Conservation (phyloP, 2,888 invertebrate genomes). For the Aporophyla lueneburgensis region DNA sequence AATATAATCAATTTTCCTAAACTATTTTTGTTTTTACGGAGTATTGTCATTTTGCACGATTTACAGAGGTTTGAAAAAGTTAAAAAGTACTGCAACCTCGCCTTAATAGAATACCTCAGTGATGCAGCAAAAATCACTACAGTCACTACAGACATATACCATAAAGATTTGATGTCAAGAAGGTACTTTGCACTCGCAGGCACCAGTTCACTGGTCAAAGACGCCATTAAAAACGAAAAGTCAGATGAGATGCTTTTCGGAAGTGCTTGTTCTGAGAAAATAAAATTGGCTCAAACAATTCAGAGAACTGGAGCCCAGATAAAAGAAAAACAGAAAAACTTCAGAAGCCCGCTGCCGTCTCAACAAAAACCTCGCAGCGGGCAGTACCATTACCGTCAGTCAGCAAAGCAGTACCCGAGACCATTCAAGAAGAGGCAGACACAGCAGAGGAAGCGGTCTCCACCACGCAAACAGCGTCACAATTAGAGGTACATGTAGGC, state of each 20-base stretch:
- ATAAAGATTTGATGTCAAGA: neutral
- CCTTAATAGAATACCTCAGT: neutral
- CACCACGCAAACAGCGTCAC: too few relatives aligned
- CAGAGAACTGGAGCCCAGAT: conserved; percentile 9
- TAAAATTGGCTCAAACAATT: conserved; percentile 13
- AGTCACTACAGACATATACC: neutral
- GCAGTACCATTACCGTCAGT: conserved; percentile 11
- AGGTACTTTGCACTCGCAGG: conserved; percentile 1
- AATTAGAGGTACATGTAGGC: neutral
- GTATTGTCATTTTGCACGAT: too few relatives aligned
- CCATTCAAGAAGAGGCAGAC: neutral
- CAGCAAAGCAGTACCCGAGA: conserved; percentile 7
- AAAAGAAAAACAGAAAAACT: conserved; percentile 11
- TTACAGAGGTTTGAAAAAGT: too few relatives aligned
- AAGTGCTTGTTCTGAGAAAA: conserved; percentile 1
- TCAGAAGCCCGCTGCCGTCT: neutral
- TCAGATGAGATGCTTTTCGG: neutral
- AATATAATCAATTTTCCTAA: too few relatives aligned
- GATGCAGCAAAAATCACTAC: neutral
- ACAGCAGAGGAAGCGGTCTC: neutral
- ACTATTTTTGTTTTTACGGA: too few relatives aligned
- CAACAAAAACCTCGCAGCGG: conserved; percentile 11
- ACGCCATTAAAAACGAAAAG: neutral
- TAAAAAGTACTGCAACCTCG: too few relatives aligned
- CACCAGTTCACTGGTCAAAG: conserved; percentile 8